Conservation (phyloP, 2,113 vertebrate genomes). For the Lutjanus erythropterus region DNA sequence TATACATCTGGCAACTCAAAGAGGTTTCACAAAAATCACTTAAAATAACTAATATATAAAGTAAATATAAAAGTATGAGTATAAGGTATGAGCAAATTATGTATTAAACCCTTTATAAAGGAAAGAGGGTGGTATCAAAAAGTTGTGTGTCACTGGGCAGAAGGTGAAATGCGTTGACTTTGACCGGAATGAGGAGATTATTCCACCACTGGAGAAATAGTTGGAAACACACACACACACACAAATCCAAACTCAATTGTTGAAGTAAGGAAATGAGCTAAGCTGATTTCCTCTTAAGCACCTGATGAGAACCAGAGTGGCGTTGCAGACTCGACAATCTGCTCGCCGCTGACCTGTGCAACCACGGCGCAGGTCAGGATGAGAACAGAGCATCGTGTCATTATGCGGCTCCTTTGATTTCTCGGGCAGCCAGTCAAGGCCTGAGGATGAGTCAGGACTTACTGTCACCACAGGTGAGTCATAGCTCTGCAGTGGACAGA, state of each 20-base stretch:
- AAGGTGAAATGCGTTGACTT: slow-evolving; percentile 3
- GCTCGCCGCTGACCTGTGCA: slow-evolving; percentile 53
- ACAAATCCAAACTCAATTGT: slow-evolving; percentile 33
- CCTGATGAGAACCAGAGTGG: slow-evolving; percentile 57
- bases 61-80: too few relatives aligned
- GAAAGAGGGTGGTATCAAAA: not conserved
- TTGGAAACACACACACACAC: slow-evolving; percentile 12
- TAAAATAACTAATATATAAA: not conserved
- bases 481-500: slow-evolving; percentile 11
- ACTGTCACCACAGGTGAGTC: slow-evolving; percentile 55
- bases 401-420: slow-evolving; percentile 35
- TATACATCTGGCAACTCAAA: not conserved
- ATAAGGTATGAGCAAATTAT: too few relatives aligned
- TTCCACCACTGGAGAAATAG: slow-evolving; percentile 1
- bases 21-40: not conserved
- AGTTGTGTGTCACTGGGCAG: not conserved
- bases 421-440: not conserved
- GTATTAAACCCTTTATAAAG: not conserved
- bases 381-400: slow-evolving; percentile 16
- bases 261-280: slow-evolving; percentile 58
- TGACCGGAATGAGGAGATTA: slow-evolving; percentile 23
- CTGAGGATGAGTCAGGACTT: slow-evolving; percentile 52
- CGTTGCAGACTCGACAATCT: slow-evolving; percentile 35
- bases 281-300: slow-evolving; percentile 51
- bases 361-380: slow-evolving; percentile 11